Evolutionary conservation across 2,888 invertebrate species (phyloP).

Genomic region (Tanytarsus gracilentus): DNA sequence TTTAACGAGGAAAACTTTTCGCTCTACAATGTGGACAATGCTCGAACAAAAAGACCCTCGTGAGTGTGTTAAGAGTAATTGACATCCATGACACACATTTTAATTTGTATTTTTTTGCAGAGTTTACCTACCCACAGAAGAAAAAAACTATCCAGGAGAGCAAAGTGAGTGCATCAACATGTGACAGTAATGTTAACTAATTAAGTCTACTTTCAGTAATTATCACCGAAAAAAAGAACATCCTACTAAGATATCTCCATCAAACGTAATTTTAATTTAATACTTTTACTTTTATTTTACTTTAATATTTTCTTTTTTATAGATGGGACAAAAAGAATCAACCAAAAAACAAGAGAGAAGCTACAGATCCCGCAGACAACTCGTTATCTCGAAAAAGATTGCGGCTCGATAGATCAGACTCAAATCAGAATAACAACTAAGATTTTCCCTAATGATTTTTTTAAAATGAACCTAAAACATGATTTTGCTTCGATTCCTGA

Average conservation of each 20-base stretch:
- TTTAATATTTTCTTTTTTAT: neutral
- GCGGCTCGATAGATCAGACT: slow-evolving; percentile 18
- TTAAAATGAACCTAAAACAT: too few species aligned
- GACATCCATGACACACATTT: neutral
- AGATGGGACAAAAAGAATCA: slow-evolving; percentile 28
- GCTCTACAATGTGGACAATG: slow-evolving; percentile 78
- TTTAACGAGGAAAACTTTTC: slow-evolving; percentile 88
- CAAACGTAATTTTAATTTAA: slow-evolving; percentile 44
- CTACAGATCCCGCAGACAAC: slow-evolving; percentile 11
- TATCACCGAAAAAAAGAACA: slow-evolving; percentile 91
- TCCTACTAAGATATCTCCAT: slow-evolving; percentile 83
- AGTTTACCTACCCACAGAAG: slow-evolving; percentile 86
- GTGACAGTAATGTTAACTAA: slow-evolving; percentile 15
- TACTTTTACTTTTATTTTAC: neutral
- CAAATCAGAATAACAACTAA: slow-evolving; percentile 14
- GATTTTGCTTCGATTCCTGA: too few species aligned
- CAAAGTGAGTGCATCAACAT: slow-evolving; percentile 57
- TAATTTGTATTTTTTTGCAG: neutral
- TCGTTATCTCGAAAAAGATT: slow-evolving; percentile 17
- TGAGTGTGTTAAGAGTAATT: neutral
- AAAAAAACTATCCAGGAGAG: slow-evolving; percentile 84
- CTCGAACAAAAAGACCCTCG: slow-evolving; percentile 75
- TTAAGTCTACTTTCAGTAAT: slow-evolving; percentile 59
- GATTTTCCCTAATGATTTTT: too few species aligned
- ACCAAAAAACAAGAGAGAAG: slow-evolving; percentile 25